Percentiles rank a stretch among this genome's conserved stretches.
phyloP scores from a whole-genome alignment of 2,888 invertebrate genomes.

The Drosophila leonis region DNA sequence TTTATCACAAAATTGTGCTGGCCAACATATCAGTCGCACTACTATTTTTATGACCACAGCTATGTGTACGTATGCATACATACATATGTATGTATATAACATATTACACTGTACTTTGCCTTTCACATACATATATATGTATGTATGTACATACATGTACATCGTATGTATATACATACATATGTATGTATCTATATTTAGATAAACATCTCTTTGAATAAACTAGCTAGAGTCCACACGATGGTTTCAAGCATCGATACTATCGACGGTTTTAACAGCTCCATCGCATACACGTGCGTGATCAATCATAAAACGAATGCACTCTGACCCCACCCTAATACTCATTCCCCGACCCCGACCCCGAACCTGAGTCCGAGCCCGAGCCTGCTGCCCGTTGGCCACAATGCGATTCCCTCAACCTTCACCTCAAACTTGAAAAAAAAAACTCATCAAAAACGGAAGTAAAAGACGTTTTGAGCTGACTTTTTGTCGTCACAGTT shows the following conservation, averaged over 20 bases:
- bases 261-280: background rate
- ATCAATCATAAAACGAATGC: constrained; percentile 36
- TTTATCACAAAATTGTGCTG: too few species aligned
- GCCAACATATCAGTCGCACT: too few species aligned
- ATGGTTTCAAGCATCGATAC: background rate
- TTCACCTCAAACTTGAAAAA: constrained; percentile 70
- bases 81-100: too few species aligned
- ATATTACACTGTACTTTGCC: too few species aligned
- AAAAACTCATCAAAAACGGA: constrained; percentile 60
- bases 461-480: constrained; percentile 62
- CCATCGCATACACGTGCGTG: constrained; percentile 10
- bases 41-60: too few species aligned
- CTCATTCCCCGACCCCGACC: background rate
- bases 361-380: background rate
- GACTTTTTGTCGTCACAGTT: constrained; percentile 67
- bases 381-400: background rate
- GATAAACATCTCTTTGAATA: background rate
- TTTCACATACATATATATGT: too few species aligned
- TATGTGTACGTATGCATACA: too few species aligned
- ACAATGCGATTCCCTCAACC: constrained; percentile 50
- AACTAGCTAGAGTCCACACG: background rate
- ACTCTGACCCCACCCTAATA: constrained; percentile 14
- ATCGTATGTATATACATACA: background rate
- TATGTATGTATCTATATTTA: background rate
- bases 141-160: background rate